Evolutionary conservation across 2,888 invertebrate genomes (phyloP), one percentile per base, ranked within the genome.

Genomic region (Diploptera punctata): DNA sequence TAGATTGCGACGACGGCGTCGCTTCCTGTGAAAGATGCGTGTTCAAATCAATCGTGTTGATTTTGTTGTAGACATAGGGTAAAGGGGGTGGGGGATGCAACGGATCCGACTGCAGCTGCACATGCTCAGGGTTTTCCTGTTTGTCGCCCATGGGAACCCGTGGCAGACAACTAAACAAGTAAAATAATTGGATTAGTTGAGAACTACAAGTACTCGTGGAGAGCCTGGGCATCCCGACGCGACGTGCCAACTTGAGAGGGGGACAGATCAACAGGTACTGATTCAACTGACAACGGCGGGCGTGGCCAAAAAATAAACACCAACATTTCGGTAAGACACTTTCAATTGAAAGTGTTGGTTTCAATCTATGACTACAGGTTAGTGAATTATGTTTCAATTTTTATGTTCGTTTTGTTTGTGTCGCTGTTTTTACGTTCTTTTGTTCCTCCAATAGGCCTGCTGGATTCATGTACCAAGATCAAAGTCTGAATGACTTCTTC

Each of bases 121-220:
- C 38, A 38, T 38, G 38, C 38, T 38, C 38, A 13, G 13, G 38
- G 38, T 38, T 38, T 38, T 38, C 38, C 38, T 38, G 38, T 38
- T n/a, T 38, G 38, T 38, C 54, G 54, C 54, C 29, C 60, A 26
- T 13, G 29, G 10, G 38, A 38, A 44, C 67, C 3, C 26, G 31
- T 49, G 44, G 49, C 67, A 43, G 44, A 70, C 70, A 70, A 29
- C 47, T 49, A 62, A 70, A 70, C 70, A 62, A 70, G 70, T 70
- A 61, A 70, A 70, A 70, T 70, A 70, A 70, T 70, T 70, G 70
- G 70, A 70, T 70, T 70, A 70, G 70, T 70, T 70, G 38, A n/a
- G 70, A 70, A 62, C 70, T 62, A 61, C 43, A 54, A 62, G n/a
- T 57, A 43, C 62, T 49, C 61, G 61, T 43, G 62, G 43, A 47